Evolutionary conservation across 2,888 invertebrate species (phyloP).

Genomic region (Apomyelois bistriatella): DNA sequence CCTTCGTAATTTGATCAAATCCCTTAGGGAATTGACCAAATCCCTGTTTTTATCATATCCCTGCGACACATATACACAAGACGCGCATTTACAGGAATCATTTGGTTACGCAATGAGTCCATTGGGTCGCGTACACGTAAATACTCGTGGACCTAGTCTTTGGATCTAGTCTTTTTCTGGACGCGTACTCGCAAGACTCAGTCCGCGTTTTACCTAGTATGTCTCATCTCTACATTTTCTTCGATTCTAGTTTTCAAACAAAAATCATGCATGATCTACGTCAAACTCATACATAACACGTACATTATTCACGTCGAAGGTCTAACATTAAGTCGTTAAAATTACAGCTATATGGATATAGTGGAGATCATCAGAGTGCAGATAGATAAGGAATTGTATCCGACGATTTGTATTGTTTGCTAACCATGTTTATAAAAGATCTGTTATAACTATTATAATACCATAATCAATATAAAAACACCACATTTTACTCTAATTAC

Average conservation of each 20-base stretch:
- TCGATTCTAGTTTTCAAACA: no score
- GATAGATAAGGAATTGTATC: neutral
- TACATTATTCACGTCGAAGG: no score
- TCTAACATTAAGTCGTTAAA: neutral
- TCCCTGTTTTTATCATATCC: neutral
- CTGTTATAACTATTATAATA: neutral
- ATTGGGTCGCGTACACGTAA: no score
- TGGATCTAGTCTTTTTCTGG: no score
- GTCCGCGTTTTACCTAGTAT: no score
- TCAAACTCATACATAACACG: no score
- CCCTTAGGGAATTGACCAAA: neutral
- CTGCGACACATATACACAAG: neutral
- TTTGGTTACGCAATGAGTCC: no score
- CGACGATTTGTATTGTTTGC: neutral
- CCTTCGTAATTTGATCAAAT: neutral
- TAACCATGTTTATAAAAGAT: neutral
- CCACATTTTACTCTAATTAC: neutral
- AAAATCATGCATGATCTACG: no score
- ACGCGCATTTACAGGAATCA: no score
- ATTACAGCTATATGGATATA: neutral
- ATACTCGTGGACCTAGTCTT: no score
- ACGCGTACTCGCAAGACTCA: no score
- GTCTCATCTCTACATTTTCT: no score
- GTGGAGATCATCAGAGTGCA: neutral
- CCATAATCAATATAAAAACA: neutral